These are phyloP conservation scores for Chymomyza fuscimana DNA, from an alignment of 2,888 invertebrate genomes.

Conservation along the genomic window DNA sequence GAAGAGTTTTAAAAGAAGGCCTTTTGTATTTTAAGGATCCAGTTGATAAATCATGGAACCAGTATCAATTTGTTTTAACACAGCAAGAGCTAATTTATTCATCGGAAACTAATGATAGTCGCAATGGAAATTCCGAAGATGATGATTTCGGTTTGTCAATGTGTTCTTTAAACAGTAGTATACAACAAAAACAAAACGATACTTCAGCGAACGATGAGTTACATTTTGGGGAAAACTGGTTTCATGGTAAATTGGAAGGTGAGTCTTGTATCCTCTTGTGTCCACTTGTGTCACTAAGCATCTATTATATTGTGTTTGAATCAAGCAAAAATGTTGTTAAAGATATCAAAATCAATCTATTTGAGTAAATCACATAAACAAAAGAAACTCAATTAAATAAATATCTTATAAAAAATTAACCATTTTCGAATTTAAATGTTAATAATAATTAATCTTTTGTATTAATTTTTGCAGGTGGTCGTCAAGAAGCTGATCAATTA, in stretches of 20 bases:
- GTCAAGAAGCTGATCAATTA: slow-evolving; percentile 86
- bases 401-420: no score
- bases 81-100: slow-evolving; percentile 91
- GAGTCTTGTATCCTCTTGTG: not conserved
- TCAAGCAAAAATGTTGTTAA: no score
- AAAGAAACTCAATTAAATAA: no score
- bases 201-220: slow-evolving; percentile 91
- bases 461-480: slow-evolving; percentile 80
- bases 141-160: slow-evolving; percentile 79
- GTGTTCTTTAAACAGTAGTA: slow-evolving; percentile 44
- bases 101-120: slow-evolving; percentile 82
- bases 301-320: no score
- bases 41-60: slow-evolving; percentile 93
- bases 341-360: no score
- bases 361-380: no score
- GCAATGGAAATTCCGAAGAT: slow-evolving; percentile 83
- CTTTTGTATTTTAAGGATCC: slow-evolving; percentile 94
- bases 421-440: not conserved
- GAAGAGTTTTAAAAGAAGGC: slow-evolving; percentile 93
- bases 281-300: no score
- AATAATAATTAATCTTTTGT: not conserved
- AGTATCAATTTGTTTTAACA: slow-evolving; percentile 95
- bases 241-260: slow-evolving; percentile 90
- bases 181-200: slow-evolving; percentile 82
- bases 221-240: slow-evolving; percentile 96